A percentile compares a stretch with the other conserved stretches of the same genome.
Evolutionary conservation across 2,888 invertebrate species (phyloP).

Genomic region (Oscheius sp.): DNA sequence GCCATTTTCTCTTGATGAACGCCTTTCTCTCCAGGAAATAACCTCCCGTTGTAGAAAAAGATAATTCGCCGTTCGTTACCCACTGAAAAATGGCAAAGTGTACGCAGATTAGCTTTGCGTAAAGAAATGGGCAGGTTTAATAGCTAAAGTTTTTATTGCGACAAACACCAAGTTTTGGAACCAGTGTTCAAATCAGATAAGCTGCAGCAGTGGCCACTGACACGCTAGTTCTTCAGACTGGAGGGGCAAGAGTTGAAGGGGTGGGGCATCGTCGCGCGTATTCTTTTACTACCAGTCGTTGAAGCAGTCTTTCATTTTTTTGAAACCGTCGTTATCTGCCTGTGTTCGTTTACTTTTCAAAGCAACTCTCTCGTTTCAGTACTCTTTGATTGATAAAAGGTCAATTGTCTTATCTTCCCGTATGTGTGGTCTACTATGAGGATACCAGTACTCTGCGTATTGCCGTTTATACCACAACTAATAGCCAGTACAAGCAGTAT

Average conservation of each 20-base stretch:
- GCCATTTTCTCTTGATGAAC: too few relatives aligned
- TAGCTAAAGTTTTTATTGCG: conserved; percentile 17
- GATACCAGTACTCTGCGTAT: not conserved
- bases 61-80: not conserved
- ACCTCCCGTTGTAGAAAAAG: too few relatives aligned
- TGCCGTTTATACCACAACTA: not conserved
- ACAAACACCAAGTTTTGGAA: conserved; percentile 18
- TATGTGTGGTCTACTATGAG: conserved; percentile 1
- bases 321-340: not conserved
- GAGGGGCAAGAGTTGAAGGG: conserved; percentile 20
- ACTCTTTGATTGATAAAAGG: not conserved
- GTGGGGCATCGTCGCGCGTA: conserved; percentile 10
- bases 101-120: not conserved
- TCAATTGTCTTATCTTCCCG: not conserved
- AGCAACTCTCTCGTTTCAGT: not conserved
- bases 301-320: not conserved
- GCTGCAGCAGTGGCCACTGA: conserved; percentile 29
- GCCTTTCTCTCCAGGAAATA: too few relatives aligned
- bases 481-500: not conserved
- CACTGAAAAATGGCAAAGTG: not conserved
- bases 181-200: conserved; percentile 34
- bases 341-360: not conserved
- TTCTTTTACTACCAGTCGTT: conserved; percentile 21
- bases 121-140: conserved; percentile 9
- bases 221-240: conserved; percentile 27